A percentile compares a stretch with the other conserved stretches of the same genome.
phyloP scores from a whole-genome alignment of 2,888 invertebrate genomes.

The Calliopum simillimum region DNA sequence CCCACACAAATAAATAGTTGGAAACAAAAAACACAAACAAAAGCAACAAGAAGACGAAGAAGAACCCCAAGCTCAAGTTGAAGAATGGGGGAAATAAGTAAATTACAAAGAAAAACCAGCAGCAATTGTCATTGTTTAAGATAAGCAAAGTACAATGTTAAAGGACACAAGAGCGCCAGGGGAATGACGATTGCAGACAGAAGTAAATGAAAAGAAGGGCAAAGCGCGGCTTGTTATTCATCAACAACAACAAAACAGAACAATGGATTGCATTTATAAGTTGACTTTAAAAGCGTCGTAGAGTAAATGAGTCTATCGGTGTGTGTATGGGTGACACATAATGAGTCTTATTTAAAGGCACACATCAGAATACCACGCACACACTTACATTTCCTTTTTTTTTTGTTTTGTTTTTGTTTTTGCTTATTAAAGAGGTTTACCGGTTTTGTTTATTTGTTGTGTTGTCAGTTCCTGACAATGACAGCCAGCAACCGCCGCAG shows the following conservation, averaged over 20 bases:
- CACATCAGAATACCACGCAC: no score
- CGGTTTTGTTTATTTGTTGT: neutral
- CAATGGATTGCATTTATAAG: neutral
- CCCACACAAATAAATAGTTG: neutral
- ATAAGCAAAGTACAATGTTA: neutral
- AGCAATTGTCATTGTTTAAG: neutral
- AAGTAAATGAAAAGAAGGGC: neutral
- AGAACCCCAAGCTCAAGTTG: neutral
- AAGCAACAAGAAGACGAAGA: neutral
- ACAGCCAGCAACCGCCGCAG: slow-evolving; percentile 14
- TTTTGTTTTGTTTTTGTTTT: no score
- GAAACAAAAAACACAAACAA: neutral
- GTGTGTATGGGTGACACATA: neutral
- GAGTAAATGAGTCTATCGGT: neutral
- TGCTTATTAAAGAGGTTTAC: slow-evolving; percentile 5
- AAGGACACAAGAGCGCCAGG: neutral
- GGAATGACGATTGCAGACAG: neutral
- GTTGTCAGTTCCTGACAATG: slow-evolving; percentile 8
- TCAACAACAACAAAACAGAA: neutral
- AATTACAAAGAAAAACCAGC: neutral
- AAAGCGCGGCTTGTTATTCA: neutral
- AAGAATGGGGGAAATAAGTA: neutral
- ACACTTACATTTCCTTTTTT: no score
- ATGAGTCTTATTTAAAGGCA: slow-evolving; percentile 20
- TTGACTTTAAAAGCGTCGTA: neutral